Evolutionary conservation across 2,113 vertebrate species (phyloP), one percentile per base, ranked within the genome.

Genomic region (Petrocephalus microphthalmus): DNA sequence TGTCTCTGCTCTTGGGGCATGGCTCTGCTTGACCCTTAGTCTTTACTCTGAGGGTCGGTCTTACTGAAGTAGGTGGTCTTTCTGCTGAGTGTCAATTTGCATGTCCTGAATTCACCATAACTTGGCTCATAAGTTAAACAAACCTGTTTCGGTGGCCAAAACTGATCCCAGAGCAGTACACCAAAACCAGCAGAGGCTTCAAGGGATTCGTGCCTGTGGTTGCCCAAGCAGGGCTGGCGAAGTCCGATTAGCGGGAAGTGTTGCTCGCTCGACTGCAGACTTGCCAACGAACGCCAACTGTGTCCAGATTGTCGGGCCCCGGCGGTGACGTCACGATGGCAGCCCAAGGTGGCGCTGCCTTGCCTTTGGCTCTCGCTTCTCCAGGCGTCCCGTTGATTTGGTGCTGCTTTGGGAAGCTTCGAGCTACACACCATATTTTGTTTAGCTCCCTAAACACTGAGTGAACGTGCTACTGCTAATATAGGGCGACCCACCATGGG

Each of bases 351-450:
- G 87, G 53, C 33, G 52, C 83, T 60, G 56, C 67, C 17, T 25
- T 86, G 86, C 88, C 84, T 88, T 25, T n/a, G 84, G 54, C 89
- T 51, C 86, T 22, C n/a, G 64, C 49, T 71, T 8, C 84, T 57
- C 53, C 86, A 85, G 57, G 37, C 45, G 71, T 89, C 86, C n/a
- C 71, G 86, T 71, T 71, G 81, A 53, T 78, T 87, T 64, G 19
- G 17, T 71, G 86, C 45, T 29, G 42, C 19, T 67, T 64, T 60
- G 20, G 85, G 56, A 60, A 60, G 45, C 33, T 87, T 10, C 7
- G 47, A n/a, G 19, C 45, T 19, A 5, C 52, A 54, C 13, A 13
- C 51, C 51, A 29, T 22, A 54, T 85, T 54, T 25, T 37, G 29
- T 60, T 60, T 37, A 56, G n/a, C 53, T 60, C 8, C 42, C 25